Base-by-base conservation (phyloP, 2,797 vertebrate species). In the Enteromius radiatus region DNA sequence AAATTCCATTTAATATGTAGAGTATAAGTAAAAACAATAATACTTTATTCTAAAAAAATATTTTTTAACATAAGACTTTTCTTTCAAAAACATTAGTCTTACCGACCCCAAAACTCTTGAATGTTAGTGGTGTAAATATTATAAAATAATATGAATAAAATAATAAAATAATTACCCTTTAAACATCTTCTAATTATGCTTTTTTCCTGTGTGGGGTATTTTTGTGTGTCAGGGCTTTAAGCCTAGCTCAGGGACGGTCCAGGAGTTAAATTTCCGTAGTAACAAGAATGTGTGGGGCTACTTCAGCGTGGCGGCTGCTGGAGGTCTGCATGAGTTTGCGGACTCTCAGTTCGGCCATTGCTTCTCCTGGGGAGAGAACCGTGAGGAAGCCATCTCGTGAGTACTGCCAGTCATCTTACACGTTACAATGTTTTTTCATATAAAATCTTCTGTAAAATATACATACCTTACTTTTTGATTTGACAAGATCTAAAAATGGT, bases 261-360 rank as follows among this genome's bases (percentile, higher is more conserved):
- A 99, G 88, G 98, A 99, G 85, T 93, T 99, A 88, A 99, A 99
- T 91, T 99, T 99, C 90, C 97, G 98, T 87, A 99, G 98, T 92
- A 99, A 96, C 88, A 99, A 99, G 91, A 99, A 99, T 0, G 98
- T 99, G 59, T 99, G 98, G 98, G 98, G 98, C 81, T 99, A 99
- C 94, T 99, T 99, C 92, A 99, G 98, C 2, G 98, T 99, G 21
- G 98, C 98, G n/a, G 98, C 98, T 1, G 98, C 98, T 41, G 98
- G 98, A 26, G 98, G 98, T 9, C 96, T 99, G 84, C 98, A 99
- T 7, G 98, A 99, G 88, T 99, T 99, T 88, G 98, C 98, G 0
- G 98, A 99, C 90, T 99, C 98, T 82, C 98, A 99, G 80, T 99
- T 99, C 80, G 98, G 98, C 28, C 98, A 99, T 90, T 99, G 98